A percentile compares a stretch with the other conserved stretches of the same genome.
phyloP scores from a whole-genome alignment of 2,797 vertebrate genomes.

The Tokudaia muenninki region DNA sequence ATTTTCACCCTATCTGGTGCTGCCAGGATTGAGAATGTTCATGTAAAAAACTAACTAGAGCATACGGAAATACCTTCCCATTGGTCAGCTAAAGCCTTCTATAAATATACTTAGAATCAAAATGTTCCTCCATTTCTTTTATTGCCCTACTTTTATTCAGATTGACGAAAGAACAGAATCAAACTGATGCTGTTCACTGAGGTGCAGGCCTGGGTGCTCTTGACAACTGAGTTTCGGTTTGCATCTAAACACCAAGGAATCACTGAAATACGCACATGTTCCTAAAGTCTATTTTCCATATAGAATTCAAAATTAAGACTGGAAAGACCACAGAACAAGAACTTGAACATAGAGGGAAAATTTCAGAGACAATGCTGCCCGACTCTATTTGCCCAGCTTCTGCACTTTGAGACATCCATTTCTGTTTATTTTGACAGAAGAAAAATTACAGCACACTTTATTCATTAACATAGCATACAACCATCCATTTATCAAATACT shows the following conservation, averaged over 20 bases:
- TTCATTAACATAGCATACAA: neutral
- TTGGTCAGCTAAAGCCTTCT: neutral
- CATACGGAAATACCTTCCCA: neutral
- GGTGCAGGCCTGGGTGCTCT: neutral
- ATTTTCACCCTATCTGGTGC: neutral
- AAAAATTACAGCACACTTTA: neutral
- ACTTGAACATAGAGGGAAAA: neutral
- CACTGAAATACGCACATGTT: slow-evolving; percentile 37
- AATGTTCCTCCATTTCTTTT: neutral
- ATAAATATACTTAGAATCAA: slow-evolving; percentile 35
- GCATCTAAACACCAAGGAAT: slow-evolving; percentile 27
- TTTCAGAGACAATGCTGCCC: neutral
- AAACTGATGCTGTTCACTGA: neutral
- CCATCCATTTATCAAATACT: neutral
- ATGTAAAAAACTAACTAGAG: neutral
- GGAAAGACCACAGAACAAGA: neutral
- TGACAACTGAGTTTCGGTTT: slow-evolving; percentile 56
- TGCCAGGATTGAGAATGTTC: neutral
- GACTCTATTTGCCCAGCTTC: neutral
- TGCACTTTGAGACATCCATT: neutral
- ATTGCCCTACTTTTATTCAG: neutral
- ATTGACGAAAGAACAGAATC: neutral
- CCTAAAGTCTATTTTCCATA: neutral
- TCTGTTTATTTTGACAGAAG: slow-evolving; percentile 12
- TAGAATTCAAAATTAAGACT: neutral